Evolutionary conservation across 2,888 invertebrate species (phyloP).

Genomic region (Helicoverpa assulta): DNA sequence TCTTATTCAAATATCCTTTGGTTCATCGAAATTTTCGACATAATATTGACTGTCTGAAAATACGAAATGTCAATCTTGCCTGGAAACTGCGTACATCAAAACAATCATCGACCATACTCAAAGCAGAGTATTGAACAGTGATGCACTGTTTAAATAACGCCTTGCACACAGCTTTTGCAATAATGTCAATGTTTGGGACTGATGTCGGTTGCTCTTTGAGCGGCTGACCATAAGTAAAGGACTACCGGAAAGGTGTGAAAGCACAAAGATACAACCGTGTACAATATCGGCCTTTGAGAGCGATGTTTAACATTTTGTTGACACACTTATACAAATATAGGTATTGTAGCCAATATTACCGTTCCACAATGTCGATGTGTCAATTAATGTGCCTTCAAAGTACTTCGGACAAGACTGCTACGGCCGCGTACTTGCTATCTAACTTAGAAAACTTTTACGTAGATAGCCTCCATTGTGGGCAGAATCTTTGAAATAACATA

Average conservation of each 20-base stretch:
- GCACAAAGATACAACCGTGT: neutral
- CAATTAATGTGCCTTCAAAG: slow-evolving; percentile 1
- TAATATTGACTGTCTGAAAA: neutral
- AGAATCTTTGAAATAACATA: neutral
- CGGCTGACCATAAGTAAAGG: neutral
- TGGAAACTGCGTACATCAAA: neutral
- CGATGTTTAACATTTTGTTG: neutral
- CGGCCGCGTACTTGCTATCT: neutral
- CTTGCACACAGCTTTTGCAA: neutral
- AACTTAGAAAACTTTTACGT: slow-evolving; percentile 1
- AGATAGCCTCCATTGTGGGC: neutral
- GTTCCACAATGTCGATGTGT: neutral
- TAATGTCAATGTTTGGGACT: neutral
- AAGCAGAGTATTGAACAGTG: neutral
- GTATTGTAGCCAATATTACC: neutral
- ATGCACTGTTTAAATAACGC: neutral
- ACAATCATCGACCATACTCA: neutral
- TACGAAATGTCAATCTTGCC: neutral
- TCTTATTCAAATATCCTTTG: neutral
- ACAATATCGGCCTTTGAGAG: neutral
- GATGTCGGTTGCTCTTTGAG: neutral
- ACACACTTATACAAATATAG: neutral
- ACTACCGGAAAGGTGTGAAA: neutral
- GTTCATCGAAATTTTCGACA: neutral
- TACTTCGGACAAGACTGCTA: neutral